Base-by-base conservation (phyloP, 2,888 invertebrate genomes). In the Spodoptera picta region DNA sequence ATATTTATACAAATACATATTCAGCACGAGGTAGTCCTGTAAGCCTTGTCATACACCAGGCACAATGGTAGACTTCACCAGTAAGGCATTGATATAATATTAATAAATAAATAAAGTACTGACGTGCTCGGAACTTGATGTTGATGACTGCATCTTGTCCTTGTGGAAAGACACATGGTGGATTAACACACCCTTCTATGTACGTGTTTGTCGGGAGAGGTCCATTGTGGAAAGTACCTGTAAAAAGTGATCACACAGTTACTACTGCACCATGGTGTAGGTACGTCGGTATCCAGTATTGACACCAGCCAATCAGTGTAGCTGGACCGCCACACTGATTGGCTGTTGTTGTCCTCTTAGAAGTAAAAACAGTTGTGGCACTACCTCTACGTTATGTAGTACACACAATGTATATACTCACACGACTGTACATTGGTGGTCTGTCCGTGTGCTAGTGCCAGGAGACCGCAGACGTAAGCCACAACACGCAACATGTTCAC, bases 41-140 rank as follows among this genome's bases (percentile, higher is more conserved):
- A 6, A 31, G 19, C 19, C 19, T 19, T 19, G 19, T 2, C 19
- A 19, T 19, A 19, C 1, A 19, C 19, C 19, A 19, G 19, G 19
- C 19, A 19, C 19, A 19, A 1, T 19, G 19, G 19, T 19, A 19
- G 19, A 19, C 19, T 19, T 19, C 19, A 19, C 19, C 19, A 19
- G 19, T 19, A 2, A 19, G 19, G 19, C 19, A 19, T 19, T 19
- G 19, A 19, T 19, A 19, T 19, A 19, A 19, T 19, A 19, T 19
- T 19, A 19, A 19, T 19, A 1, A 19, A 19, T 19, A 19, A 49
- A 49, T 9, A 31, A 31, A n/a, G 42, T 60, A 83, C 86, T 79
- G n/a, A 87, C 87, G 83, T 23, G 85, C 80, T 80, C 50, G 60
- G 65, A 89, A 89, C 3, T 83, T 50, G 0, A 88, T 59, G 53